Percentiles rank a stretch among this genome's conserved stretches.
phyloP scores from a whole-genome alignment of 2,113 vertebrate species.

The Poeciliopsis retropinna region DNA sequence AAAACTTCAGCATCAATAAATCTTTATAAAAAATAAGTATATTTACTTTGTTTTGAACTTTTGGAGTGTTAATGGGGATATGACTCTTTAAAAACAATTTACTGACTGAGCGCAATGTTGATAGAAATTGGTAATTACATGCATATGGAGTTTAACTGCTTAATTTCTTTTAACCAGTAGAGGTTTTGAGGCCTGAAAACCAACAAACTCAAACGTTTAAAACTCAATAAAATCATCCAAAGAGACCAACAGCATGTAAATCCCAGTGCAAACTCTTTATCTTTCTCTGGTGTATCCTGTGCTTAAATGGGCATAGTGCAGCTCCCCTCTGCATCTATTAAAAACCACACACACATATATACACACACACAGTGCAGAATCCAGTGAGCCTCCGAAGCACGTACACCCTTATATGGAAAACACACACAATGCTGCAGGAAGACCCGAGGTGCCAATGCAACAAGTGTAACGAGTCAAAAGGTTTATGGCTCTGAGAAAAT shows the following conservation, averaged over 20 bases:
- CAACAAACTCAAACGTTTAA: background rate
- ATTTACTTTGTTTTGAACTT: background rate
- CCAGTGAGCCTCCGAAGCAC: slow-evolving; percentile 53
- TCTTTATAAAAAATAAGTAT: background rate
- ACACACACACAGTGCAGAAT: slow-evolving; percentile 30
- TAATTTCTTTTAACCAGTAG: no score
- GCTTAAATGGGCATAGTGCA: slow-evolving; percentile 79
- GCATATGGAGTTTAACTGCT: no score
- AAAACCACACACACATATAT: slow-evolving; percentile 29
- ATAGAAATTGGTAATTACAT: no score
- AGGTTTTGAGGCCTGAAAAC: background rate
- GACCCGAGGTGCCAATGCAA: slow-evolving; percentile 64
- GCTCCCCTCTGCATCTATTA: slow-evolving; percentile 57
- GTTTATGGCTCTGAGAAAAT: slow-evolving; percentile 4
- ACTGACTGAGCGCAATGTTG: no score
- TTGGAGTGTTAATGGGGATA: no score
- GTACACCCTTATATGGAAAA: slow-evolving; percentile 76
- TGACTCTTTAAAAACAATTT: no score
- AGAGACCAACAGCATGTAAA: background rate
- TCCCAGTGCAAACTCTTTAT: slow-evolving; percentile 18
- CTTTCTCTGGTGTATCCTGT: slow-evolving; percentile 34
- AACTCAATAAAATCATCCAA: background rate
- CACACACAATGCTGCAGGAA: slow-evolving; percentile 50
- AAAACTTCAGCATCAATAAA: background rate
- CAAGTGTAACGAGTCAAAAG: background rate